A percentile compares a stretch with the other conserved stretches of the same genome.
These are phyloP conservation scores for Chaetorhynchus papuensis DNA, from an alignment of 2,113 vertebrate genomes.

Conservation along the genomic window DNA sequence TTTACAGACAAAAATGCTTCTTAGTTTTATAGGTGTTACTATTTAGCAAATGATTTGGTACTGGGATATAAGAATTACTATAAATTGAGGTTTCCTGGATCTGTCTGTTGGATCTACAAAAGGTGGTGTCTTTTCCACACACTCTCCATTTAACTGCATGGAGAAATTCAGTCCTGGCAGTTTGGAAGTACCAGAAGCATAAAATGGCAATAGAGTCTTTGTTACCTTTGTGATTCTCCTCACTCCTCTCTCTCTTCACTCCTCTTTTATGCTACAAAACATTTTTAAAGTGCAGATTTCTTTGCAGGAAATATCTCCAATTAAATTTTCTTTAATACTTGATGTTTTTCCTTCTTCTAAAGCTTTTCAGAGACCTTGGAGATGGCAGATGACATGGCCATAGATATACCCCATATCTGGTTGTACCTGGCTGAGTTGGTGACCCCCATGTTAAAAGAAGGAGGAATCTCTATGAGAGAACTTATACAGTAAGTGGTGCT, in stretches of 20 bases:
- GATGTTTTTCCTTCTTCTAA: neutral
- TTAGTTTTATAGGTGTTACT: neutral
- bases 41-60: neutral
- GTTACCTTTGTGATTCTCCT: neutral
- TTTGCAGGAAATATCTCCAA: neutral
- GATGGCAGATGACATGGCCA: slow-evolving; percentile 95
- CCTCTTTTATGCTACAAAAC: neutral
- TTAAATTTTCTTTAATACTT: neutral
- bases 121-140: neutral
- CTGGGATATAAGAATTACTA: neutral
- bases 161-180: neutral
- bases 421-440: slow-evolving; percentile 94
- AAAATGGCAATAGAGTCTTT: neutral
- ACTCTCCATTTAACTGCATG: accelerated
- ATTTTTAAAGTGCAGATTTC: neutral
- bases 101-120: neutral
- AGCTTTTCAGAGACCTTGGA: slow-evolving; percentile 93
- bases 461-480: slow-evolving; percentile 94
- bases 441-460: slow-evolving; percentile 89
- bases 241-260: neutral
- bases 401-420: slow-evolving; percentile 98
- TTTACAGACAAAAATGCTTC: neutral
- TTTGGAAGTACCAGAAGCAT: neutral
- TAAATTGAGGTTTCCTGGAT: neutral
- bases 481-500: slow-evolving; percentile 81